phyloP scores from a whole-genome alignment of 2,888 invertebrate species.

The Aradus depressus region DNA sequence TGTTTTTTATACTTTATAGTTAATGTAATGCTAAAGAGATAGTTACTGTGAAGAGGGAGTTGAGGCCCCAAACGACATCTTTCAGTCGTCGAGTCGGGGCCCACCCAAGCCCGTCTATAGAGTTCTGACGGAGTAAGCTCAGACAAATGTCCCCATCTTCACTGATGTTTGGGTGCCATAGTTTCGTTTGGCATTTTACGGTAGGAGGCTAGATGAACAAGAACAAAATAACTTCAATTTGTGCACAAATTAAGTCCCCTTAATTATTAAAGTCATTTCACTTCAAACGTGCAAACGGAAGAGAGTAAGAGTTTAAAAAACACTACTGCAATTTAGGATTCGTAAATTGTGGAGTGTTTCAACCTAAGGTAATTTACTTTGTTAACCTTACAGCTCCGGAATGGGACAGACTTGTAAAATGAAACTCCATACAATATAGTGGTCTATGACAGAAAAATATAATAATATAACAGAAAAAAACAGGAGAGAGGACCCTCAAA shows the following conservation, averaged over 20 bases:
- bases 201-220: slow-evolving; percentile 65
- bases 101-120: slow-evolving; percentile 90
- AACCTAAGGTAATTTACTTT: neutral
- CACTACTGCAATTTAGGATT: neutral
- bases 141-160: slow-evolving; percentile 88
- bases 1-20: too few relatives aligned
- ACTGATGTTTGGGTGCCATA: slow-evolving; percentile 95
- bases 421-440: too few relatives aligned
- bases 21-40: too few relatives aligned
- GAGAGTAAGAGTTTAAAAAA: neutral
- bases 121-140: slow-evolving; percentile 77
- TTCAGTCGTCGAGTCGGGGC: slow-evolving; percentile 83
- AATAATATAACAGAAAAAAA: too few relatives aligned
- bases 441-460: too few relatives aligned
- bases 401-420: too few relatives aligned
- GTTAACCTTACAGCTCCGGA: too few relatives aligned
- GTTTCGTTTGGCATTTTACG: slow-evolving; percentile 78
- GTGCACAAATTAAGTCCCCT: too few relatives aligned
- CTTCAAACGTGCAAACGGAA: neutral
- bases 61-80: slow-evolving; percentile 89
- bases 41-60: slow-evolving; percentile 82
- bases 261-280: too few relatives aligned
- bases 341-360: neutral
- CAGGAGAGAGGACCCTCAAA: too few relatives aligned
- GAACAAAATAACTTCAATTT: neutral